Conservation (phyloP, 2,888 invertebrate species). For the Pseudanteris insignis region DNA sequence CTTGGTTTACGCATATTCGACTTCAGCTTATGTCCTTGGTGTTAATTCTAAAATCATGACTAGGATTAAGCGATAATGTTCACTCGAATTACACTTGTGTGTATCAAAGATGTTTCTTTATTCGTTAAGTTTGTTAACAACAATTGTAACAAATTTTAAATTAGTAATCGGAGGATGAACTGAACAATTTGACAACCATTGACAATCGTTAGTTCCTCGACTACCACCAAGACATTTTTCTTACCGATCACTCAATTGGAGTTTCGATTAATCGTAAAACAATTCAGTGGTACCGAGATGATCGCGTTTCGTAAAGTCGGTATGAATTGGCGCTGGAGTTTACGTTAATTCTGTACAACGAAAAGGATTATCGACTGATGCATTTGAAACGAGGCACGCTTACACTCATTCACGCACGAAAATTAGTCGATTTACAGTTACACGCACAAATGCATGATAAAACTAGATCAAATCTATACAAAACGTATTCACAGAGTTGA, state of each 20-base stretch:
- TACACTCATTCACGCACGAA: constrained; percentile 1
- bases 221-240: constrained; percentile 3
- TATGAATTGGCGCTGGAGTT: constrained; percentile 5
- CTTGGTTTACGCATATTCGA: no score
- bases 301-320: constrained; percentile 9
- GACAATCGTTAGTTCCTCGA: constrained; percentile 6
- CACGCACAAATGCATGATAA: neutral
- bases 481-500: constrained; percentile 17
- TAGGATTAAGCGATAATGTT: no score
- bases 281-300: constrained; percentile 8
- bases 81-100: no score
- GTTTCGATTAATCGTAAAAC: constrained; percentile 21
- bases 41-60: no score
- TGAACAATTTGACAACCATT: no score
- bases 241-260: constrained; percentile 2
- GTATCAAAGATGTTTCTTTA: no score
- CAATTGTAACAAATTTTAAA: no score
- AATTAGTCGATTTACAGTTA: neutral
- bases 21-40: no score
- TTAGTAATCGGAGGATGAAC: no score
- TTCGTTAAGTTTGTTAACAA: no score
- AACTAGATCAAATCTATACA: constrained; percentile 20
- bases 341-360: constrained; percentile 6
- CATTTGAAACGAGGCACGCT: constrained; percentile 5
- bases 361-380: constrained; percentile 4